Evolutionary conservation across 1,140 invertebrate species (phyloP), one percentile per base, ranked within the genome.

Genomic region (Drosophila paulistorum): DNA sequence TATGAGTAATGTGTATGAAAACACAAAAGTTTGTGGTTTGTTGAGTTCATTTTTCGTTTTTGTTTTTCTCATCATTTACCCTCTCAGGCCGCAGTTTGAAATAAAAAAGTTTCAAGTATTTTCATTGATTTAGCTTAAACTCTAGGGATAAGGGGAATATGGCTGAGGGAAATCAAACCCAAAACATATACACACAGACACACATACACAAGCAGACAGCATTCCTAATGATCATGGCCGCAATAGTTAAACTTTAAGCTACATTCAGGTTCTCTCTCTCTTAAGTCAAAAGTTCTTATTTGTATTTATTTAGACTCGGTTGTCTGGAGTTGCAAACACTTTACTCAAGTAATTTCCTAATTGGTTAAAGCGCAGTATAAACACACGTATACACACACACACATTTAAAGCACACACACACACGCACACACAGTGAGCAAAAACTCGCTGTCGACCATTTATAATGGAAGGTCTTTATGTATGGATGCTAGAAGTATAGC

Each of bases 291-390:
- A 67, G 45, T 79, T 77, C 37, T 14, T 66, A 39, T 42, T 73
- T 42, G 63, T 61, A 55, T 66, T 26, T 78, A 58, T 59, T 51
- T 14, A 54, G 45, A 30, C 42, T 20, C 17, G 37, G 14, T 14
- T 23, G 39, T 70, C 45, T 68, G 33, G 68, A 75, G 73, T 68
- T 58, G 74, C 65, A 70, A 70, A 61, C 81, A 65, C 63, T 83
- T 84, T 84, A 65, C 77, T 68, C 73, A 71, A 85, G 74, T 81
- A 84, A 85, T 84, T 85, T 84, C 65, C 81, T 85, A 84, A 84
- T 84, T 84, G 81, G 81, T 71, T 81, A 65, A 83, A 81, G 65
- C 74, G 65, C 59, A 60, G 41, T 66, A 63, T 33, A 68, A 67
- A 65, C 30, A 71, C 57, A 62, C 33, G 10, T 42, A 68, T 35